Evolutionary conservation across 2,888 invertebrate genomes (phyloP).

Genomic region (Pseudococcus viburni): DNA sequence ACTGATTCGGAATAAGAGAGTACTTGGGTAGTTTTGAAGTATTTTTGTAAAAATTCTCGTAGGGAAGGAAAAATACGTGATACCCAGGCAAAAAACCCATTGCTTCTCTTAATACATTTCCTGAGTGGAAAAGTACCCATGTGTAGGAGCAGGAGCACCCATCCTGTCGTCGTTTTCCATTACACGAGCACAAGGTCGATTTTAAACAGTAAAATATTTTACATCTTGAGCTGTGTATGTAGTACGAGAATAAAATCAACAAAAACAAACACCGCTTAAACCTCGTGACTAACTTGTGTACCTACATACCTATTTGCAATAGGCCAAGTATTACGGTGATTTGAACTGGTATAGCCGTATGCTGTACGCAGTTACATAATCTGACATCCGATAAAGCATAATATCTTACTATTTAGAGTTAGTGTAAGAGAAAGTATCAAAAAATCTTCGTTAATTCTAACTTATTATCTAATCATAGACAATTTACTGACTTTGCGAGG

Average conservation of each 20-base stretch:
- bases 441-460: slow-evolving; percentile 18
- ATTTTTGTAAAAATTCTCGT: too few relatives aligned
- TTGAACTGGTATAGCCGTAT: background rate
- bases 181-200: background rate
- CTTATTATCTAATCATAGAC: slow-evolving; percentile 46
- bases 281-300: background rate
- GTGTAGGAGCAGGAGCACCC: background rate
- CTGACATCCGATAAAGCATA: slow-evolving; percentile 22
- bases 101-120: too few relatives aligned
- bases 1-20: too few relatives aligned
- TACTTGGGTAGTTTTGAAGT: too few relatives aligned
- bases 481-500: slow-evolving; percentile 27
- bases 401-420: background rate
- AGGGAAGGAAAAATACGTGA: too few relatives aligned
- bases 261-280: background rate
- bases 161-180: background rate
- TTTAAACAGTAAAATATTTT: background rate
- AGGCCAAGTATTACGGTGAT: slow-evolving; percentile 2
- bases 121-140: background rate
- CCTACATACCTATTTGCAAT: background rate
- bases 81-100: too few relatives aligned
- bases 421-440: slow-evolving; percentile 29
- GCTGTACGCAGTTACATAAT: background rate
- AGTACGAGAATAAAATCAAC: background rate
- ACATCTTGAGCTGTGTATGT: too few relatives aligned